A percentile compares a stretch with the other conserved stretches of the same genome.
These are phyloP conservation scores for Lasioglossum vierecki DNA, from an alignment of 2,888 invertebrate genomes.

Conservation along the genomic window DNA sequence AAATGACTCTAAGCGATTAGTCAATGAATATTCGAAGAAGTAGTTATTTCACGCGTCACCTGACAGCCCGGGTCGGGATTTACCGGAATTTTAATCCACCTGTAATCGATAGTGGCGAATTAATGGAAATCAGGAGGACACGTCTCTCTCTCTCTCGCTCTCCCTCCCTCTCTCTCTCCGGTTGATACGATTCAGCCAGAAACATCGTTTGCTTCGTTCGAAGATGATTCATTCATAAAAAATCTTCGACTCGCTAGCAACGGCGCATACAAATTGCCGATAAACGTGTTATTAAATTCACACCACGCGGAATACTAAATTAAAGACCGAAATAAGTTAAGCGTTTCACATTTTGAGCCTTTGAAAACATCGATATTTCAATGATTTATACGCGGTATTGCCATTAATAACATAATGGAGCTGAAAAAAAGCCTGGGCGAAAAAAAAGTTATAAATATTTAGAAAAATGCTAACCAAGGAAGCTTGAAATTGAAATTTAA, in stretches of 20 bases:
- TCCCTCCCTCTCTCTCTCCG: not conserved
- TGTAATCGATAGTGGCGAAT: constrained; percentile 23
- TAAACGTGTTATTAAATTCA: constrained; percentile 53
- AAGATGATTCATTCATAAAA: constrained; percentile 53
- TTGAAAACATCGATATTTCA: not conserved
- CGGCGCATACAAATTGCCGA: constrained; percentile 49
- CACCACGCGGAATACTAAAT: constrained; percentile 47
- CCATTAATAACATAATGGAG: constrained; percentile 11
- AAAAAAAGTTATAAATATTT: constrained; percentile 1
- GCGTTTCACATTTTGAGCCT: constrained; percentile 16
- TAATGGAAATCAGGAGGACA: not conserved
- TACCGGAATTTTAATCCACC: constrained; percentile 34
- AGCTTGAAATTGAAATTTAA: constrained; percentile 6
- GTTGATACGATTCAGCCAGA: constrained; percentile 29
- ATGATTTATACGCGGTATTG: not conserved
- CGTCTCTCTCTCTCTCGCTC: not conserved
- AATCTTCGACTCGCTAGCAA: constrained; percentile 37
- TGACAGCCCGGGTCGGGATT: not conserved
- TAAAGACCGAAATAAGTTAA: constrained; percentile 43
- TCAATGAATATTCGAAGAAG: constrained; percentile 32
- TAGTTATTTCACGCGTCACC: constrained; percentile 14
- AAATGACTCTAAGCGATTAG: not conserved
- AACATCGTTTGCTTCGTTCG: constrained; percentile 26
- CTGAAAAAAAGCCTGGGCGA: not conserved
- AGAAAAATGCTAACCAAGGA: not conserved